Conservation (phyloP, 2,797 vertebrate species). For the Chaunax sp. region DNA sequence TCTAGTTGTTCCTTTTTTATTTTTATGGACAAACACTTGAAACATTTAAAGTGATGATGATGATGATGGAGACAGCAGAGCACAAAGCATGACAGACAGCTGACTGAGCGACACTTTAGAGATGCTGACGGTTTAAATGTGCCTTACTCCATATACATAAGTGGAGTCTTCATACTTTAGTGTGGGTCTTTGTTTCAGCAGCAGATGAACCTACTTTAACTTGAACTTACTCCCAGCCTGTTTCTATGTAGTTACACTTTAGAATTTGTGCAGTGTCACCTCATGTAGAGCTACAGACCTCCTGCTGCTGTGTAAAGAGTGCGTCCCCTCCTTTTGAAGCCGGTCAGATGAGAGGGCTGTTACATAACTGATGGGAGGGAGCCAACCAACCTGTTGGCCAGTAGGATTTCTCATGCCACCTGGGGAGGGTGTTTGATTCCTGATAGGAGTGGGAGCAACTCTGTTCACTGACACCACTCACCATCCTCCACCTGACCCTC, state of each 20-base stretch:
- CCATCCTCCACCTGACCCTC: constrained; percentile 56
- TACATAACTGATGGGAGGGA: constrained; percentile 54
- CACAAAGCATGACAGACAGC: constrained; percentile 6
- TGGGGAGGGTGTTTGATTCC: constrained; percentile 63
- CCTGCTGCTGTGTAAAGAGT: constrained; percentile 24
- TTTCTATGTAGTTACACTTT: too few relatives aligned
- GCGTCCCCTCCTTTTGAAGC: constrained; percentile 29
- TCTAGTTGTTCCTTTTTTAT: neutral
- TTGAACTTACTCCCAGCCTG: too few relatives aligned
- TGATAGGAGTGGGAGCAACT: constrained; percentile 46
- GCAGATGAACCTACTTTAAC: too few relatives aligned
- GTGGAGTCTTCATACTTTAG: neutral
- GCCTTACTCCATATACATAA: neutral
- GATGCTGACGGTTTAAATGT: constrained; percentile 6
- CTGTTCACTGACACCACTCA: constrained; percentile 36
- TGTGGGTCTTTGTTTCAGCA: too few relatives aligned
- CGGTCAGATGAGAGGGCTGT: constrained; percentile 41
- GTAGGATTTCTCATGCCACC: constrained; percentile 44
- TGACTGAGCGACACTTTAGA: neutral
- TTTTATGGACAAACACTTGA: neutral
- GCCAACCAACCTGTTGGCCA: constrained; percentile 50
- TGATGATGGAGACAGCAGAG: constrained; percentile 7
- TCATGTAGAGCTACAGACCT: neutral
- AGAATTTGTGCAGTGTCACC: neutral
- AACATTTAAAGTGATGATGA: constrained; percentile 9